Conservation (phyloP, 2,113 vertebrate genomes). For the Pardalotus punctatus region DNA sequence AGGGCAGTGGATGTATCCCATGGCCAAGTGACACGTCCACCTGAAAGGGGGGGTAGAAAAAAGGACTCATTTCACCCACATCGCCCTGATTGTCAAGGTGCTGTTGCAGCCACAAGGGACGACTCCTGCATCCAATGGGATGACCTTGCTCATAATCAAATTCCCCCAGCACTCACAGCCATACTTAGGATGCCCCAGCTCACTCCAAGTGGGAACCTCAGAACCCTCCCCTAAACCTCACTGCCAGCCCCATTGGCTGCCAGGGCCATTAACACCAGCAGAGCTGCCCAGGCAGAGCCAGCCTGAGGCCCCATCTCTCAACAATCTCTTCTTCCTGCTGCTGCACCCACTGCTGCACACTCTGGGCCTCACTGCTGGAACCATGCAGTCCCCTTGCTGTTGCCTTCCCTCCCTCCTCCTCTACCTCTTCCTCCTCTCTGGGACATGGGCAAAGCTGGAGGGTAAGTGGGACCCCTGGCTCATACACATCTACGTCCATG, state of each 20-base stretch:
- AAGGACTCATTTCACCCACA: neutral
- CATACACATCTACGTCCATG: neutral
- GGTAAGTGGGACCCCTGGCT: neutral
- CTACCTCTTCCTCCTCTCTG: neutral
- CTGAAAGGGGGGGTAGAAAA: neutral
- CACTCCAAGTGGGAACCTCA: neutral
- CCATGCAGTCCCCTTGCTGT: neutral
- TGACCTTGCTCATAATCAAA: neutral
- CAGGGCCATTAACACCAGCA: neutral
- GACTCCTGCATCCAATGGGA: neutral
- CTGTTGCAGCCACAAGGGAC: neutral
- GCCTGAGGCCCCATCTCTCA: neutral
- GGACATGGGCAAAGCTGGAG: neutral
- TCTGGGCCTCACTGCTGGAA: neutral
- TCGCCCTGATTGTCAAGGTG: neutral
- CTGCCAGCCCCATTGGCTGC: neutral
- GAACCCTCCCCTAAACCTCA: constrained; percentile 23
- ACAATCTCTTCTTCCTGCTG: neutral
- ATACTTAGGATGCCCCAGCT: neutral
- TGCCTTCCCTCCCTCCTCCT: neutral
- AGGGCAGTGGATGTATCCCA: neutral
- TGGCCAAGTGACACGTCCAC: neutral
- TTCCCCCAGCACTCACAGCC: neutral
- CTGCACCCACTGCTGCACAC: neutral
- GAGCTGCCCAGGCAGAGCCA: neutral